Percentiles rank a stretch among this genome's conserved stretches.
phyloP scores from a whole-genome alignment of 2,797 vertebrate species.

The Pempheris klunzingeri region DNA sequence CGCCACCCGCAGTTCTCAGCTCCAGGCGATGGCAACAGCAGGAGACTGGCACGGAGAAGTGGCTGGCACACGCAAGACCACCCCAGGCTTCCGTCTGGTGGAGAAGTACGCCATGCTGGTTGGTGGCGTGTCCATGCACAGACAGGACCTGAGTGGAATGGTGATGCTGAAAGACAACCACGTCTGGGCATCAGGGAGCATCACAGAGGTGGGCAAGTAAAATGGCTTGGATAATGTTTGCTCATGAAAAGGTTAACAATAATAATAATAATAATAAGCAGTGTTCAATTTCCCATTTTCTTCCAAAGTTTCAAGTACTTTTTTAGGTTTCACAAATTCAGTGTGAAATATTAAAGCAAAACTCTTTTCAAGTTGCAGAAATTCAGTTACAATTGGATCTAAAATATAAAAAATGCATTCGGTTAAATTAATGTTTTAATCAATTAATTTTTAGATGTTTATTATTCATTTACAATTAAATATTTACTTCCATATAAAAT shows the following conservation, averaged over 20 bases:
- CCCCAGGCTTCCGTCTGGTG: slow-evolving; percentile 90
- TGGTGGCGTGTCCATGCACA: slow-evolving; percentile 86
- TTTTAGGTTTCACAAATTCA: no score
- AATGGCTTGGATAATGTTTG: not conserved
- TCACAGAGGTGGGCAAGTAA: slow-evolving; percentile 81
- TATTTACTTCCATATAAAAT: not conserved
- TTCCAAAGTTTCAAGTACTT: no score
- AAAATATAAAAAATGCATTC: not conserved
- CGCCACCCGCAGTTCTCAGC: slow-evolving; percentile 81
- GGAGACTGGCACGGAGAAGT: slow-evolving; percentile 85
- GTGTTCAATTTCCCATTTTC: not conserved
- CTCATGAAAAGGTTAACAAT: no score
- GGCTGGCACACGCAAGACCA: slow-evolving; percentile 91
- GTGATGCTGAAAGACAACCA: slow-evolving; percentile 94
- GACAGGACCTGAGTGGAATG: slow-evolving; percentile 87
- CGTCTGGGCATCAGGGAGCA: slow-evolving; percentile 86
- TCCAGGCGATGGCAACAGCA: slow-evolving; percentile 56
- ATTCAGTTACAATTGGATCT: not conserved
- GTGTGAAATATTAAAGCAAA: no score
- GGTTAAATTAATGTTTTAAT: no score
- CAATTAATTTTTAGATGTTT: no score
- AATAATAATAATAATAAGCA: no score
- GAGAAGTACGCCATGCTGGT: slow-evolving; percentile 91
- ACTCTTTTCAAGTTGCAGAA: no score
- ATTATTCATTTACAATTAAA: not conserved